Percentiles rank a stretch among this genome's conserved stretches.
phyloP scores from a whole-genome alignment of 2,797 vertebrate genomes.

The Peromyscus attwateri region DNA sequence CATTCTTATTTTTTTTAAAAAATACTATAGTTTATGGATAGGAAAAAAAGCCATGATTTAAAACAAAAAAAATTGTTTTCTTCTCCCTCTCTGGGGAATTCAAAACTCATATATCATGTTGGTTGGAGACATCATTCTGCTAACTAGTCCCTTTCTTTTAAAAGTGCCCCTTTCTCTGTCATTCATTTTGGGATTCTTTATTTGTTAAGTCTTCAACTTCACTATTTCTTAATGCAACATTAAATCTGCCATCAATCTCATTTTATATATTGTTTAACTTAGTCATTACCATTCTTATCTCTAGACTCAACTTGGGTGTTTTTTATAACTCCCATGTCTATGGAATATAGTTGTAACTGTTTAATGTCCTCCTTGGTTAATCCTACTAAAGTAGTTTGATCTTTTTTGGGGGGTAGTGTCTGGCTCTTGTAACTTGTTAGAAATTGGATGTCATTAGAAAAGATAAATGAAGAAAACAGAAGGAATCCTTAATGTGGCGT shows the following conservation, averaged over 20 bases:
- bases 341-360: neutral
- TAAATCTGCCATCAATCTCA: neutral
- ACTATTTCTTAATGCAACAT: neutral
- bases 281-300: neutral
- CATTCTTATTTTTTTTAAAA: neutral
- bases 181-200: neutral
- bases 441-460: neutral
- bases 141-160: neutral
- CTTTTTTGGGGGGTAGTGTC: neutral
- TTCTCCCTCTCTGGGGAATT: neutral
- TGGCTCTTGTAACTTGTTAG: slow-evolving; percentile 33
- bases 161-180: neutral
- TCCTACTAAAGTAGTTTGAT: neutral
- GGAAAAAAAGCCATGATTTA: neutral
- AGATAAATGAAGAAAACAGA: slow-evolving; percentile 45
- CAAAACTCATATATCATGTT: neutral
- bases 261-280: neutral
- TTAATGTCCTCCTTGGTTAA: neutral
- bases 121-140: neutral
- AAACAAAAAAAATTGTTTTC: neutral
- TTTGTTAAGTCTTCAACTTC: neutral
- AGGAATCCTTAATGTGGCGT: neutral
- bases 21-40: neutral
- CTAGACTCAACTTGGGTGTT: neutral
- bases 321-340: neutral